Evolutionary conservation across 92 coral and sea anemone genomes (phyloP), one percentile per base, ranked within the genome.

Genomic region (Zoanthus sociatus): DNA sequence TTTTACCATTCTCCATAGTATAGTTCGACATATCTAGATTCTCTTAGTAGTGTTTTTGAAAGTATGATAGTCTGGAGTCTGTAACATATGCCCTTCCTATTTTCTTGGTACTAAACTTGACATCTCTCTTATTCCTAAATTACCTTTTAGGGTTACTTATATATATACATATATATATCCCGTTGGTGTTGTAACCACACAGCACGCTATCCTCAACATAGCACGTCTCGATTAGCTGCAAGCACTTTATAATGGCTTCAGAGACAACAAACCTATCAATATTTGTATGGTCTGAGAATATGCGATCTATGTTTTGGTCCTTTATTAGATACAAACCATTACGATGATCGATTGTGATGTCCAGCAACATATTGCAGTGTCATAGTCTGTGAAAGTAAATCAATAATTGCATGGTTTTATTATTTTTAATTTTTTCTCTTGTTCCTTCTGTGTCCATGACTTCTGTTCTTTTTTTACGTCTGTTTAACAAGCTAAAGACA

Each of bases 251-350:
- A 11, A 88, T 75, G 5, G 82, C 50, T 55, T 88, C 46, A 0
- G 82, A 71, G 3, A 88, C 83, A 4, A 88, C 84, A 60, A 88
- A 88, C 3, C 91, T 26, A 69, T 88, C 56, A 11, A 88, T 60
- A 10, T 84, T 83, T 16, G 88, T 83, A 47, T 88, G 45, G 69
- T 88, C 91, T 15, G 89, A 84, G 8, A 84, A 84, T 63, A 77
- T 47, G 3, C 92, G 33, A 9, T 77, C 50, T 0, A 76, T 14
- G 4, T 76, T 12, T 48, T 89, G 92, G 14, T 89, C 92, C 31
- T 78, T 18, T 14, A 89, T 70, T 0, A 89, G 11, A 42, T 42
- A 89, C 2, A 84, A 8, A 0, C 71, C 89, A 73, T 83, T 47
- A 51, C 0, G 26, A 26, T 26, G 26, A 26, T 26, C 26, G 26